These are phyloP conservation scores for Lepilemur ruficaudatus DNA, from an alignment of 2,797 vertebrate genomes.

Conservation along the genomic window DNA sequence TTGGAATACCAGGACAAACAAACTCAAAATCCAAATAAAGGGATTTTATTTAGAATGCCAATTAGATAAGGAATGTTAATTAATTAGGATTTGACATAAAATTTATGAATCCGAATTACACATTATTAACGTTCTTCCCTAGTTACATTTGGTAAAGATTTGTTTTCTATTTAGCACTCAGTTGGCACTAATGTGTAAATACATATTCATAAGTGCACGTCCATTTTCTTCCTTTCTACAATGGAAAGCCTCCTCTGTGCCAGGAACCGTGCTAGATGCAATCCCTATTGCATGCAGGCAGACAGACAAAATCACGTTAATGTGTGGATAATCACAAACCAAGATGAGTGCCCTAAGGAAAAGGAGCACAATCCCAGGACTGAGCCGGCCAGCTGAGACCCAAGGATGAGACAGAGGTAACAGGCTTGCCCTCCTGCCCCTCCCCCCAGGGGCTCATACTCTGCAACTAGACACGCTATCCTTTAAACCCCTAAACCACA, in stretches of 20 bases:
- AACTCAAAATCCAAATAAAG: slow-evolving; percentile 7
- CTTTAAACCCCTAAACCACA: not conserved
- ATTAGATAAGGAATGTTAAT: not conserved
- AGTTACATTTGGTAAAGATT: not conserved
- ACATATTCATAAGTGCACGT: not conserved
- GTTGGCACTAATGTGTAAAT: not conserved
- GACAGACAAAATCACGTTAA: not conserved
- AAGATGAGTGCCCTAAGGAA: not conserved
- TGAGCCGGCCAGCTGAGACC: not conserved
- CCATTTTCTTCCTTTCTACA: not conserved
- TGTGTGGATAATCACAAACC: not conserved
- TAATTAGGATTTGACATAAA: not conserved
- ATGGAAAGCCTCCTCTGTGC: not conserved
- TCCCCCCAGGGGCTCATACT: not conserved
- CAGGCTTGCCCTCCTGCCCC: not conserved
- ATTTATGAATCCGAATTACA: not conserved
- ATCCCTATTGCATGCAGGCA: not conserved
- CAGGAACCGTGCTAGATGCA: not conserved
- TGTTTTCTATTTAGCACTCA: not conserved
- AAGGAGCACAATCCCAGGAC: not conserved
- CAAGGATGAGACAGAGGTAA: not conserved
- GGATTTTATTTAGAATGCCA: not conserved
- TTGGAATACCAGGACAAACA: not conserved
- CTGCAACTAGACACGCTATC: not conserved
- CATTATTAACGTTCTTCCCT: not conserved